Conservation (phyloP, 2,113 vertebrate genomes). For the Arothron firmamentum region DNA sequence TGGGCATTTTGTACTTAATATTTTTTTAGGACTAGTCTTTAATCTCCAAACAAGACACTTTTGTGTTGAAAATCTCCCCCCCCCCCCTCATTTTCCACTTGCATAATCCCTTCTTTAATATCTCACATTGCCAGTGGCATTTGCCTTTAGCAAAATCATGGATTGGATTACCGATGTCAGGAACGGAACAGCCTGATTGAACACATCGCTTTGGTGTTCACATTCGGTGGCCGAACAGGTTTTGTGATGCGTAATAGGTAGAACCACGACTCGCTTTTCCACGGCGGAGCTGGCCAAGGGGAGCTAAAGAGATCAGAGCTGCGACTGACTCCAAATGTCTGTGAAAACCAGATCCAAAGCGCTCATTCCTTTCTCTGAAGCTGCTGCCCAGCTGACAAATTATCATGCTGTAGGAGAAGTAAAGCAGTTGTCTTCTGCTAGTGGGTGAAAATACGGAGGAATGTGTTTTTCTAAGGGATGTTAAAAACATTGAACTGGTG, state of each 20-base stretch:
- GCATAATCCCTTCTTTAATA: constrained; percentile 62
- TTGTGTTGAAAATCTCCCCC: constrained; percentile 21
- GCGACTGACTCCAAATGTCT: constrained; percentile 11
- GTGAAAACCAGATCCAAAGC: constrained; percentile 43
- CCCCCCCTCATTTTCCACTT: constrained; percentile 37
- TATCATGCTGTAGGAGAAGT: constrained; percentile 33
- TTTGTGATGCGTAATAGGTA: constrained; percentile 18
- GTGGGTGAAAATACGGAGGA: constrained; percentile 29
- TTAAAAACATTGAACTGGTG: too few relatives aligned
- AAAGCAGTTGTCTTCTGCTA: constrained; percentile 31
- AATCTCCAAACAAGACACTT: constrained; percentile 58
- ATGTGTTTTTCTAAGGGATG: neutral
- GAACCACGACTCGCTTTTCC: constrained; percentile 15
- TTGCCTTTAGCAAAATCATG: constrained; percentile 50
- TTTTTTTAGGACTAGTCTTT: constrained; percentile 38
- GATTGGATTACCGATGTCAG: constrained; percentile 48
- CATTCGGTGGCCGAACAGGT: constrained; percentile 30
- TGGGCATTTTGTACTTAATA: constrained; percentile 12
- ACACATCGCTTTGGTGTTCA: constrained; percentile 27
- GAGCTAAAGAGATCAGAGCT: constrained; percentile 30
- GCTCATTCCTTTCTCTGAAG: constrained; percentile 14
- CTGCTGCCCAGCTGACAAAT: constrained; percentile 48
- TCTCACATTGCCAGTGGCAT: constrained; percentile 49
- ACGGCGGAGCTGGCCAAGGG: constrained; percentile 2
- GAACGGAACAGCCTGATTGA: constrained; percentile 52